A percentile compares a stretch with the other conserved stretches of the same genome.
These are phyloP conservation scores for Magallana gigas DNA, from an alignment of 1,140 invertebrate species.

Conservation along the genomic window DNA sequence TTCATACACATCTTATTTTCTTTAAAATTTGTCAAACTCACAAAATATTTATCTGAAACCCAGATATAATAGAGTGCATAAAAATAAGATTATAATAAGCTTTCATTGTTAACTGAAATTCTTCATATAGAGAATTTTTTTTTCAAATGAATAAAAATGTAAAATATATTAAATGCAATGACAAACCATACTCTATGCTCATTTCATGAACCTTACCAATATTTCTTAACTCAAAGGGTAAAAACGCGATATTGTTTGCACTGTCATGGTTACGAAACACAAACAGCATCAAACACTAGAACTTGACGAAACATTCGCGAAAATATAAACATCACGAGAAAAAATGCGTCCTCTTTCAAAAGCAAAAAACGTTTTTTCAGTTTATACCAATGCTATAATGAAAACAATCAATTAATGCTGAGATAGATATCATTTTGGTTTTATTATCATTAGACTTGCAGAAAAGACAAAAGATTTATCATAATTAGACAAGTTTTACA, in stretches of 20 bases:
- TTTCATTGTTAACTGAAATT: background rate
- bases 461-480: no score
- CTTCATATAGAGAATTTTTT: background rate
- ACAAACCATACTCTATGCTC: background rate
- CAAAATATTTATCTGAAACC: no score
- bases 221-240: background rate
- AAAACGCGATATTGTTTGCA: conserved; percentile 14
- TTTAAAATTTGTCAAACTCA: no score
- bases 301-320: conserved; percentile 29
- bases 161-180: background rate
- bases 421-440: background rate
- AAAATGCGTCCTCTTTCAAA: background rate
- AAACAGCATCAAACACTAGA: conserved; percentile 12
- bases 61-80: no score
- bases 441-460: background rate
- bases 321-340: background rate
- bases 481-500: background rate
- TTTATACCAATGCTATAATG: background rate
- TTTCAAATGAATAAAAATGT: background rate
- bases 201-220: background rate
- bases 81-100: no score
- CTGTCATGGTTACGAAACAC: conserved; percentile 29
- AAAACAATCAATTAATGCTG: conserved; percentile 13
- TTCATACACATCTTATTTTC: no score
- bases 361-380: background rate